Conservation (phyloP, 1,140 invertebrate genomes). For the Trachelipus rathkii region DNA sequence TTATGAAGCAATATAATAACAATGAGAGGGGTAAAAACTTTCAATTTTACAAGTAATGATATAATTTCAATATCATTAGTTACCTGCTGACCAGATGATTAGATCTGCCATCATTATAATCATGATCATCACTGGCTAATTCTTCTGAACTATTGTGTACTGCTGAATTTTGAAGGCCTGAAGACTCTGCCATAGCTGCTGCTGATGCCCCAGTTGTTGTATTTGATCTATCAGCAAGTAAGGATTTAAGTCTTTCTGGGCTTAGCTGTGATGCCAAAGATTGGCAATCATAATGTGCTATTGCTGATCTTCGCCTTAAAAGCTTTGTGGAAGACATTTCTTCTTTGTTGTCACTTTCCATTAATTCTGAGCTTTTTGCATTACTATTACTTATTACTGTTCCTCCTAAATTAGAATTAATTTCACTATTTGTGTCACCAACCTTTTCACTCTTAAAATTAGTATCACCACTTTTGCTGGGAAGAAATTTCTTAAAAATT, state of each 20-base stretch:
- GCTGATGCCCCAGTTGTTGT: background rate
- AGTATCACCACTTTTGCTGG: background rate
- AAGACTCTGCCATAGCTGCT: background rate
- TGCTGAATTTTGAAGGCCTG: background rate
- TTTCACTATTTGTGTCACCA: background rate
- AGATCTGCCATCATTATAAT: background rate
- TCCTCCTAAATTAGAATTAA: background rate
- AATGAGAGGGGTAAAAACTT: too few relatives aligned
- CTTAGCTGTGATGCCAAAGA: background rate
- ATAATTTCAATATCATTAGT: background rate
- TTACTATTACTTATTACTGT: conserved; percentile 8
- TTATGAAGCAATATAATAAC: too few relatives aligned
- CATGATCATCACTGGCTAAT: background rate
- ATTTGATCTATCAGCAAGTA: background rate
- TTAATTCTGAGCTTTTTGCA: background rate
- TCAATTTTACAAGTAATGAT: too few relatives aligned
- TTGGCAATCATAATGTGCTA: background rate
- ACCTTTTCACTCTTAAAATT: background rate
- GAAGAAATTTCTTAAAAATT: background rate
- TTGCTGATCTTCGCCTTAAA: background rate
- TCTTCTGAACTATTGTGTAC: background rate
- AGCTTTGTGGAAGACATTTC: background rate
- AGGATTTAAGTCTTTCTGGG: background rate
- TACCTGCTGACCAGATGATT: background rate
- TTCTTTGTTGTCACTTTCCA: background rate